phyloP scores from a whole-genome alignment of 2,888 invertebrate species.

The Epistrophe eligans region DNA sequence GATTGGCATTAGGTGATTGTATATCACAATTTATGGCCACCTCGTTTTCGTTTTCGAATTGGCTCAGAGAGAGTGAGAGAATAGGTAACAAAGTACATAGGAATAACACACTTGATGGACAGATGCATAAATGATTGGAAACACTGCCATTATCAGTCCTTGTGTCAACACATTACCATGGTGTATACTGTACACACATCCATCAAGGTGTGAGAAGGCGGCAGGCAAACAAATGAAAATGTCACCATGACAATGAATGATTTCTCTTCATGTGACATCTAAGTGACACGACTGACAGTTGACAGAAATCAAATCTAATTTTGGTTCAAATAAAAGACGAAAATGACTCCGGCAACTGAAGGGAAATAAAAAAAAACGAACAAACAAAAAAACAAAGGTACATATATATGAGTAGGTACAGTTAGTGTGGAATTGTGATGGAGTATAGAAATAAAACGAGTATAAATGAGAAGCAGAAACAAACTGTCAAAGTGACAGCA shows the following conservation, averaged over 20 bases:
- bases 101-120: constrained; percentile 36
- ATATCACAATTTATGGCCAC: constrained; percentile 68
- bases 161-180: constrained; percentile 70
- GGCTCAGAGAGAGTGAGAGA: not conserved
- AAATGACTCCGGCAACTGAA: constrained; percentile 55
- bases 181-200: constrained; percentile 30
- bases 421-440: constrained; percentile 3
- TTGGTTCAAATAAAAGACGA: constrained; percentile 72
- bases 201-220: constrained; percentile 66
- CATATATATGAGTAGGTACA: not conserved
- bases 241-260: constrained; percentile 76
- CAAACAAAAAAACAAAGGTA: constrained; percentile 1
- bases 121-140: constrained; percentile 52
- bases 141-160: constrained; percentile 65
- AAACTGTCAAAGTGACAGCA: constrained; percentile 75
- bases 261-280: constrained; percentile 73
- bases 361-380: not conserved
- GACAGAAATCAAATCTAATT: constrained; percentile 76
- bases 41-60: constrained; percentile 19
- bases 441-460: constrained; percentile 54
- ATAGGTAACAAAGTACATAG: constrained; percentile 56
- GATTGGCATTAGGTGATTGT: constrained; percentile 71
- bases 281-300: constrained; percentile 74
- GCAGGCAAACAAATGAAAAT: constrained; percentile 72
- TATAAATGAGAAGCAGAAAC: constrained; percentile 74